These are phyloP conservation scores for Vanessa cardui DNA, from an alignment of 2,888 invertebrate genomes.

Conservation along the genomic window DNA sequence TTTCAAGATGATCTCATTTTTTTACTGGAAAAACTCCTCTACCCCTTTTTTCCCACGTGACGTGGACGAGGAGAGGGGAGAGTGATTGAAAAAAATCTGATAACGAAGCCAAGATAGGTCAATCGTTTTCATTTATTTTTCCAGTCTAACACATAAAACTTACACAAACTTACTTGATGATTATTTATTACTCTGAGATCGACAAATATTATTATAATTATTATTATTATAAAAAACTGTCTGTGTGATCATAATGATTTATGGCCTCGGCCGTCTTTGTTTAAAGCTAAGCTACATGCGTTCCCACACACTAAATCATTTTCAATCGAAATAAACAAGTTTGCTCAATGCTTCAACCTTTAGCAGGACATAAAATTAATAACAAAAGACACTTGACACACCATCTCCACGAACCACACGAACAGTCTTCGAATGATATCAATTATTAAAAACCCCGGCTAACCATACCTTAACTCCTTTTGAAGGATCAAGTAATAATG, in stretches of 20 bases:
- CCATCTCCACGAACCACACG: slow-evolving; percentile 23
- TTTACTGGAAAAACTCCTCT: too few relatives aligned
- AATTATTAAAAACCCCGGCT: slow-evolving; percentile 34
- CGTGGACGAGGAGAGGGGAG: too few relatives aligned
- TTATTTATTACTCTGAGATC: too few relatives aligned
- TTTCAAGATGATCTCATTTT: too few relatives aligned
- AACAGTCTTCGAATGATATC: slow-evolving; percentile 10
- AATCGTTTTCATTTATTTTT: too few relatives aligned
- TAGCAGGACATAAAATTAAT: slow-evolving; percentile 65
- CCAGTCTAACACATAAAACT: too few relatives aligned
- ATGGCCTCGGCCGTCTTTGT: slow-evolving; percentile 59
- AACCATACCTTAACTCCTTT: slow-evolving; percentile 10
- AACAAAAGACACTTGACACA: slow-evolving; percentile 76
- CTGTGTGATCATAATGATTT: slow-evolving; percentile 48
- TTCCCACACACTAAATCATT: slow-evolving; percentile 74
- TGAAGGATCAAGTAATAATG: slow-evolving; percentile 49
- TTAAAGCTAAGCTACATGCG: slow-evolving; percentile 52
- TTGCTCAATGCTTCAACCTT: slow-evolving; percentile 68
- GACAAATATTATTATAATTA: too few relatives aligned
- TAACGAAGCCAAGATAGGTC: too few relatives aligned
- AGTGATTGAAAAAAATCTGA: too few relatives aligned
- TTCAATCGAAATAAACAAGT: slow-evolving; percentile 67
- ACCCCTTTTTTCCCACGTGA: too few relatives aligned
- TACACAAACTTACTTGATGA: too few relatives aligned
- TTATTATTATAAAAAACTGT: background rate